phyloP scores from a whole-genome alignment of 2,888 invertebrate genomes.

The Pheosia tremula region DNA sequence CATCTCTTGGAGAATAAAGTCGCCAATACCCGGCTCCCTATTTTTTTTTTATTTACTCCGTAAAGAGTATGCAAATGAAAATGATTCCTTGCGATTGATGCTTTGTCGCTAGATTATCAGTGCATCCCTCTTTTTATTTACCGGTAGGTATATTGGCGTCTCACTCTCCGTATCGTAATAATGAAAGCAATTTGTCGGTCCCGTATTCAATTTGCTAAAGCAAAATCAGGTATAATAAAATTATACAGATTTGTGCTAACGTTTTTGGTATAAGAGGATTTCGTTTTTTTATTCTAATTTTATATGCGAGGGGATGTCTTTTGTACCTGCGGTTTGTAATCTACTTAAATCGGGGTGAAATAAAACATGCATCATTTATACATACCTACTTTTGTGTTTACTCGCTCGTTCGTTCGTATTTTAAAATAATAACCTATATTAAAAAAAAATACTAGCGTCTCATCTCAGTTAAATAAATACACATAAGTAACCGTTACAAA shows the following conservation, averaged over 20 bases:
- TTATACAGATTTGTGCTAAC: slow-evolving; percentile 72
- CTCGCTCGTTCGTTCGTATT: too few relatives aligned
- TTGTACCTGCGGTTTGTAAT: slow-evolving; percentile 59
- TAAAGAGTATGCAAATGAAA: slow-evolving; percentile 64
- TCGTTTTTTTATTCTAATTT: slow-evolving; percentile 50
- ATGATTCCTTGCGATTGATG: slow-evolving; percentile 61
- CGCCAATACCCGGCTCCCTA: slow-evolving; percentile 34
- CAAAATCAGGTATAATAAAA: slow-evolving; percentile 70
- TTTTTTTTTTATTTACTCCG: slow-evolving; percentile 67
- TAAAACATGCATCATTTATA: slow-evolving; percentile 6
- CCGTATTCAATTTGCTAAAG: slow-evolving; percentile 62
- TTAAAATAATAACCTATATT: too few relatives aligned
- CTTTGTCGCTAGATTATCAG: slow-evolving; percentile 60
- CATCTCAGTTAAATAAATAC: too few relatives aligned
- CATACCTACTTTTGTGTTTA: not conserved
- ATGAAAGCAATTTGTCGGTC: slow-evolving; percentile 56
- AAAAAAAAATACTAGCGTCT: too few relatives aligned
- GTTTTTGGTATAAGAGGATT: slow-evolving; percentile 62
- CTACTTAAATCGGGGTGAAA: slow-evolving; percentile 43
- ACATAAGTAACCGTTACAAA: too few relatives aligned
- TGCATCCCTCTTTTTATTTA: slow-evolving; percentile 24
- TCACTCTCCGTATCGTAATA: slow-evolving; percentile 39
- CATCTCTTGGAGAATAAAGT: slow-evolving; percentile 36
- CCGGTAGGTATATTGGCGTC: slow-evolving; percentile 21
- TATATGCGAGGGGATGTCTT: slow-evolving; percentile 44